Conservation (phyloP, 2,113 vertebrate genomes). For the Sceloporus undulatus region DNA sequence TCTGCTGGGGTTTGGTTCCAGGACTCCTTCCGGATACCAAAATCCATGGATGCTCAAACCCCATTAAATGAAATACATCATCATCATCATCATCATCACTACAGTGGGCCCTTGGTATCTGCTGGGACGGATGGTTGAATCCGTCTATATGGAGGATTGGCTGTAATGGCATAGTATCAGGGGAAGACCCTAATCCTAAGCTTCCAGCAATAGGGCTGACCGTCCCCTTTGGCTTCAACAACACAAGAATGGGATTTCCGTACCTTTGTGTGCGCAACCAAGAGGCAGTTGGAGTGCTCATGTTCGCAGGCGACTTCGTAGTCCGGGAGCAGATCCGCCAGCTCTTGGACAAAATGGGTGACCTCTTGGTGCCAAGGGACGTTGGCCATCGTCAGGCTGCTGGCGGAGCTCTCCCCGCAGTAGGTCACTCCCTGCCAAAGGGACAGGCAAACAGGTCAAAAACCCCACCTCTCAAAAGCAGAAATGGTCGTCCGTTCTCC, state of each 20-base stretch:
- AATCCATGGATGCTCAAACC: too few species aligned
- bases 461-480: too few species aligned
- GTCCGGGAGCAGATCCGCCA: conserved; percentile 83
- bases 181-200: too few species aligned
- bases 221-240: neutral
- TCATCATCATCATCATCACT: too few species aligned
- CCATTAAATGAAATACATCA: too few species aligned
- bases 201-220: neutral
- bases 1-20: too few species aligned
- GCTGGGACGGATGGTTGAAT: too few species aligned
- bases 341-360: conserved; percentile 86
- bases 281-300: conserved; percentile 94
- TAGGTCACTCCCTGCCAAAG: conserved; percentile 91
- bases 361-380: conserved; percentile 98
- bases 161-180: neutral
- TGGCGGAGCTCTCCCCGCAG: conserved; percentile 94
- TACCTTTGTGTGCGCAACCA: conserved; percentile 93
- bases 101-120: too few species aligned
- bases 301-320: conserved; percentile 94
- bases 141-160: too few species aligned
- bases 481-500: too few species aligned
- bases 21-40: too few species aligned
- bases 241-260: neutral
- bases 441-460: neutral
- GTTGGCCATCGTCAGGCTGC: conserved; percentile 95